Evolutionary conservation across 2,888 invertebrate species (phyloP).

Genomic region (Leptogaster cylindrica): DNA sequence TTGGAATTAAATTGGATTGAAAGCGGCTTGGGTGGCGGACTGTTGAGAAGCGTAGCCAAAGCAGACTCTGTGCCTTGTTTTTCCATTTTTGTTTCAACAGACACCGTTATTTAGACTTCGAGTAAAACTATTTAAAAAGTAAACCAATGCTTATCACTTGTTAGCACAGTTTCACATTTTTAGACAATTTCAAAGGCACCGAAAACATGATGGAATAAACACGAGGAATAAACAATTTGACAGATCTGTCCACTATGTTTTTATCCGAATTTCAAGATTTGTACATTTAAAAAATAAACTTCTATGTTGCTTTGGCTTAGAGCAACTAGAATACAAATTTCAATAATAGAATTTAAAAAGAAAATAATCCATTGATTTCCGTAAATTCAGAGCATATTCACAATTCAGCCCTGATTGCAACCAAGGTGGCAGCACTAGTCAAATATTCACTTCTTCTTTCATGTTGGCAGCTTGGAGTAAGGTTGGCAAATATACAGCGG

Average conservation of each 20-base stretch:
- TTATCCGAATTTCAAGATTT: background rate
- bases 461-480: too few species aligned
- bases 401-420: background rate
- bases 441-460: too few species aligned
- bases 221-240: background rate
- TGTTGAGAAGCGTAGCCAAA: slow-evolving; percentile 59
- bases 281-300: background rate
- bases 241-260: background rate
- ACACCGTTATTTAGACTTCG: background rate
- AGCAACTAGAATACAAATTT: background rate
- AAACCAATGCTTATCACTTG: too few species aligned
- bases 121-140: too few species aligned
- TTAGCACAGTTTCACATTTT: too few species aligned
- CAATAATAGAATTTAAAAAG: background rate
- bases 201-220: background rate
- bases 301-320: background rate
- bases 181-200: background rate
- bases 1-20: too few species aligned
- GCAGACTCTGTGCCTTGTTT: slow-evolving; percentile 51
- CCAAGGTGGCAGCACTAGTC: too few species aligned
- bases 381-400: background rate
- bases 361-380: background rate
- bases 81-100: slow-evolving; percentile 48
- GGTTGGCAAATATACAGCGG: too few species aligned
- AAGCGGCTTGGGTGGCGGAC: slow-evolving; percentile 55